Evolutionary conservation across 2,113 vertebrate species (phyloP).

Genomic region (Sapajus apella): DNA sequence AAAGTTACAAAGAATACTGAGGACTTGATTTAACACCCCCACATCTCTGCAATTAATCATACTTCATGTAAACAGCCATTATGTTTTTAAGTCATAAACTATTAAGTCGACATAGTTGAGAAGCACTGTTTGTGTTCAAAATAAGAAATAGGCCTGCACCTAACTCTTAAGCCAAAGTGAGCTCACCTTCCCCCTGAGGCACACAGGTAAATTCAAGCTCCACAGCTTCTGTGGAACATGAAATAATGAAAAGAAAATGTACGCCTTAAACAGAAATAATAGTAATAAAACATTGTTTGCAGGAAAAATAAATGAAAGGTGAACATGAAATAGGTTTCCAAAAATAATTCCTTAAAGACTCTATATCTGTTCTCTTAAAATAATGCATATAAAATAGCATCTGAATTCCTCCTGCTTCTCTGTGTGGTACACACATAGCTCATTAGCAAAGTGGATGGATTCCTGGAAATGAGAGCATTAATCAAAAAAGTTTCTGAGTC

Average conservation of each 20-base stretch:
- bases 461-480: not conserved
- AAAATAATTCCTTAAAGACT: not conserved
- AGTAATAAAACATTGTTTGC: not conserved
- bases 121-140: not conserved
- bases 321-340: slow-evolving; percentile 17
- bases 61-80: not conserved
- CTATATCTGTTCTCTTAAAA: not conserved
- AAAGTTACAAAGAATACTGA: not conserved
- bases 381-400: not conserved
- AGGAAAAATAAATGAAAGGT: not conserved
- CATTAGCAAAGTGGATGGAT: not conserved
- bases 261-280: slow-evolving; percentile 25
- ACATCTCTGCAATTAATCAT: not conserved
- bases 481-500: not conserved
- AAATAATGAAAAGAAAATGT: slow-evolving; percentile 9
- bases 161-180: not conserved
- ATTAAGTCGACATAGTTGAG: not conserved
- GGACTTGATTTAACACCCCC: not conserved
- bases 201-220: not conserved
- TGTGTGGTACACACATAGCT: not conserved
- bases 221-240: not conserved
- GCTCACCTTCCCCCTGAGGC: not conserved
- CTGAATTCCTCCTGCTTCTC: not conserved
- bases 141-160: not conserved
- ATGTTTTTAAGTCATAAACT: not conserved